A percentile compares a stretch with the other conserved stretches of the same genome.
phyloP scores from a whole-genome alignment of 64 coral and sea anemone genomes.

The Platygyra sinensis region DNA sequence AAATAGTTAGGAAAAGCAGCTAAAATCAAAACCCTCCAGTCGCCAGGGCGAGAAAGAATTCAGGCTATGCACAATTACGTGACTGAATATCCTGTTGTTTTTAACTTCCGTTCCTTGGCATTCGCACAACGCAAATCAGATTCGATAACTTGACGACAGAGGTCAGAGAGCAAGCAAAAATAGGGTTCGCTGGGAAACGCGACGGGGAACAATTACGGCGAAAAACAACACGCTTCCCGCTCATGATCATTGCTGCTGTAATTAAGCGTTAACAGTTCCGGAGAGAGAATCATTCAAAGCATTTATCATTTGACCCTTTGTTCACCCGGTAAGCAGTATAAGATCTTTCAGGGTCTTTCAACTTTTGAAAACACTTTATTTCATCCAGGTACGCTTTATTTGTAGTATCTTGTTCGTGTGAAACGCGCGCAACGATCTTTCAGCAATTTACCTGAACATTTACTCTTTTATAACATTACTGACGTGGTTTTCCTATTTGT shows the following conservation, averaged over 20 bases:
- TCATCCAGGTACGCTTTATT: too few relatives aligned
- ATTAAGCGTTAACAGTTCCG: too few relatives aligned
- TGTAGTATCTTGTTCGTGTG: too few relatives aligned
- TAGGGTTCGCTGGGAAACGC: background rate
- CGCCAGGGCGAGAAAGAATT: background rate
- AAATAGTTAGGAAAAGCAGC: background rate
- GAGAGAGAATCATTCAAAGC: too few relatives aligned
- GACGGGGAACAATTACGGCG: background rate
- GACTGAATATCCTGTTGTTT: background rate
- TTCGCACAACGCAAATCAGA: background rate
- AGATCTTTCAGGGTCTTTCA: too few relatives aligned
- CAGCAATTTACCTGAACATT: too few relatives aligned
- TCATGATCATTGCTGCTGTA: background rate
- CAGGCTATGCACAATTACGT: background rate
- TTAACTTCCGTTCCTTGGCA: background rate
- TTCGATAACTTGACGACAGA: background rate
- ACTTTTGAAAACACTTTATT: too few relatives aligned
- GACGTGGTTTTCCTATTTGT: too few relatives aligned
- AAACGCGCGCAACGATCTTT: too few relatives aligned
- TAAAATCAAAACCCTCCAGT: background rate
- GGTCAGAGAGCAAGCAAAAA: conserved; percentile 2
- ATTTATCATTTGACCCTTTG: too few relatives aligned
- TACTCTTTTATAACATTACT: too few relatives aligned
- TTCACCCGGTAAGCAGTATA: too few relatives aligned
- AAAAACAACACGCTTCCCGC: background rate